phyloP scores from a whole-genome alignment of 2,888 invertebrate genomes.

The Eremobia ochroleuca region DNA sequence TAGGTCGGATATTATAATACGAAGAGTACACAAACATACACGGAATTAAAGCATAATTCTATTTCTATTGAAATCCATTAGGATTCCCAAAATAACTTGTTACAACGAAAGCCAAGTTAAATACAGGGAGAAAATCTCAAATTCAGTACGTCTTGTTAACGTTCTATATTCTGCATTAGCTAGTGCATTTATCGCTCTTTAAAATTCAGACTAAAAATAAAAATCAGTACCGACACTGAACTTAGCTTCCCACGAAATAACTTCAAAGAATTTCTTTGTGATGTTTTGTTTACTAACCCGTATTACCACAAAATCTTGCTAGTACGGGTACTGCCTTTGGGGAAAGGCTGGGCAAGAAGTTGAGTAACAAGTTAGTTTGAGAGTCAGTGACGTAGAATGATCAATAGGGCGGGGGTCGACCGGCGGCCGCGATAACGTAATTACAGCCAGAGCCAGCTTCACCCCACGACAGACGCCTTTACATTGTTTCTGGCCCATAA shows the following conservation, averaged over 20 bases:
- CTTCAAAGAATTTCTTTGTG: constrained; percentile 40
- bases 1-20: neutral
- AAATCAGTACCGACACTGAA: constrained; percentile 17
- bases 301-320: constrained; percentile 41
- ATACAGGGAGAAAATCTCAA: neutral
- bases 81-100: neutral
- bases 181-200: neutral
- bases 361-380: constrained; percentile 77
- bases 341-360: constrained; percentile 68
- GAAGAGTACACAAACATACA: neutral
- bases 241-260: constrained; percentile 30
- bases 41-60: neutral
- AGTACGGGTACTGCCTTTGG: constrained; percentile 57
- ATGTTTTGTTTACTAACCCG: constrained; percentile 48
- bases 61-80: neutral
- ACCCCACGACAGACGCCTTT: constrained; percentile 72
- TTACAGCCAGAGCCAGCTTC: constrained; percentile 77
- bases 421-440: constrained; percentile 83
- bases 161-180: neutral
- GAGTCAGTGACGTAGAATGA: constrained; percentile 84
- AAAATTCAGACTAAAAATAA: neutral
- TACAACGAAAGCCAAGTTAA: neutral
- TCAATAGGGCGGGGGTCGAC: constrained; percentile 81
- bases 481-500: constrained; percentile 72
- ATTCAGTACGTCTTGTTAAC: neutral